Percentiles rank a stretch among this genome's conserved stretches.
Evolutionary conservation across 2,888 invertebrate genomes (phyloP).

Genomic region (Cephus pulcher): DNA sequence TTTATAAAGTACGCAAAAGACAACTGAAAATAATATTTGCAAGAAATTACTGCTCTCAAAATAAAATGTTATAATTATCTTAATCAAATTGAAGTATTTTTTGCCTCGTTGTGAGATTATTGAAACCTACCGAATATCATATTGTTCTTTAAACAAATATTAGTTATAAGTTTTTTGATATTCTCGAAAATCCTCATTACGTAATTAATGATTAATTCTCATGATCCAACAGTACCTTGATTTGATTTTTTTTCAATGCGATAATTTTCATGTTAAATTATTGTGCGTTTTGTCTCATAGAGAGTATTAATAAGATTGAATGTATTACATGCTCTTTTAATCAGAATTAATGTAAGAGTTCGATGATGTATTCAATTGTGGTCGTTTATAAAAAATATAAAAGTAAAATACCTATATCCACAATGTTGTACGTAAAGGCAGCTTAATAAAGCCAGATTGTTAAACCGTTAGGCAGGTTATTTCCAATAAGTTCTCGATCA

Average conservation of each 20-base stretch:
- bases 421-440: background rate
- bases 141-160: background rate
- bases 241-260: background rate
- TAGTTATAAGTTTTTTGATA: background rate
- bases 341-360: background rate
- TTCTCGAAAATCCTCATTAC: slow-evolving; percentile 23
- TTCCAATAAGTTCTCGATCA: background rate
- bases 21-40: background rate
- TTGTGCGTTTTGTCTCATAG: background rate
- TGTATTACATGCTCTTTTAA: slow-evolving; percentile 16
- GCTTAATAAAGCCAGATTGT: background rate
- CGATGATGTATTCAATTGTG: background rate
- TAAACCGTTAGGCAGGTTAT: background rate
- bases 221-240: background rate
- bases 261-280: background rate
- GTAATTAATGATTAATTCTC: slow-evolving; percentile 18
- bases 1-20: background rate
- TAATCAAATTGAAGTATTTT: background rate
- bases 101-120: background rate
- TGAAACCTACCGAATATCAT: background rate
- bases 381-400: background rate
- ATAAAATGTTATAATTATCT: background rate
- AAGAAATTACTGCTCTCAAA: background rate
- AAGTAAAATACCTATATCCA: background rate
- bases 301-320: slow-evolving; percentile 24